Evolutionary conservation across 2,888 invertebrate genomes (phyloP).

Genomic region (Spialia ferax): DNA sequence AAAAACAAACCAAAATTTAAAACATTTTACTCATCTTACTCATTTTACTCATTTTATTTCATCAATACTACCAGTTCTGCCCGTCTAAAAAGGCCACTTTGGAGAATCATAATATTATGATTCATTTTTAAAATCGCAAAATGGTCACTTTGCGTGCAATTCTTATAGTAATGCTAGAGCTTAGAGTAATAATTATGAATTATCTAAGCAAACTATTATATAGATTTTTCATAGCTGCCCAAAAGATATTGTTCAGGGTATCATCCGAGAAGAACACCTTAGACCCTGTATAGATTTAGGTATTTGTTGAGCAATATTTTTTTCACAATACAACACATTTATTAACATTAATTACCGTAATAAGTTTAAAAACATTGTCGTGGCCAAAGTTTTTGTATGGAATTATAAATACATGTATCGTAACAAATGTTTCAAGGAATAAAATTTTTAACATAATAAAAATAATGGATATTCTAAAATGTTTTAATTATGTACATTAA

Average conservation of each 20-base stretch:
- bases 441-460: not conserved
- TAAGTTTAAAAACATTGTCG: too few relatives aligned
- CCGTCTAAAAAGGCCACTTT: too few relatives aligned
- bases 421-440: not conserved
- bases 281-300: not conserved
- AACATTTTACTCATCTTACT: too few relatives aligned
- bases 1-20: not conserved
- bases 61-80: too few relatives aligned
- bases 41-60: too few relatives aligned
- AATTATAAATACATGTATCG: not conserved
- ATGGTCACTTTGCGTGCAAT: too few relatives aligned
- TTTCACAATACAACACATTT: not conserved
- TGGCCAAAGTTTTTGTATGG: too few relatives aligned
- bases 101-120: too few relatives aligned
- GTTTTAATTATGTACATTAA: not conserved
- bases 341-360: not conserved
- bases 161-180: too few relatives aligned
- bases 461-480: not conserved
- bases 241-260: not conserved
- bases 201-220: not conserved
- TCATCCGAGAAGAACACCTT: not conserved
- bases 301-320: conserved; percentile 5
- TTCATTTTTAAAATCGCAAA: too few relatives aligned
- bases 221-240: not conserved
- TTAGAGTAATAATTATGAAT: too few relatives aligned